A percentile compares a stretch with the other conserved stretches of the same genome.
Evolutionary conservation across 1,140 invertebrate species (phyloP).

Genomic region (Latrodectus geometricus): DNA sequence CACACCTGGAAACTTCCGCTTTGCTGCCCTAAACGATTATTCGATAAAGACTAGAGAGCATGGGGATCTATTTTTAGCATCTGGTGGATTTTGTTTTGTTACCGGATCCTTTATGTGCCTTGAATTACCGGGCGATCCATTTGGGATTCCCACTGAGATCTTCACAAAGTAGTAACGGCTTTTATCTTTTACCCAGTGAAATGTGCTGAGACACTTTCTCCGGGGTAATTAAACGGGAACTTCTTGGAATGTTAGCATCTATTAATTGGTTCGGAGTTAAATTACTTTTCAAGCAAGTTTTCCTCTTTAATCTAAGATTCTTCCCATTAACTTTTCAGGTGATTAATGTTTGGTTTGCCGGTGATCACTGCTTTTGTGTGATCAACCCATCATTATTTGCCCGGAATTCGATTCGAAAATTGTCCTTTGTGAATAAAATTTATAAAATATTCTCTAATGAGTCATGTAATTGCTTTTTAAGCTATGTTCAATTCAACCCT

Average conservation of each 20-base stretch:
- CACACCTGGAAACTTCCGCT: neutral
- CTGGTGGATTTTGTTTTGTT: conserved; percentile 13
- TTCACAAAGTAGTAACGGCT: conserved; percentile 34
- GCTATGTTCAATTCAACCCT: too few species aligned
- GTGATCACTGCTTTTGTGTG: conserved; percentile 2
- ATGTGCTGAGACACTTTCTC: neutral
- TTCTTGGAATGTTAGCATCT: conserved; percentile 15
- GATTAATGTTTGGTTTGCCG: neutral
- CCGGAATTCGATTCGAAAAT: too few species aligned
- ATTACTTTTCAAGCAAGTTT: conserved; percentile 1
- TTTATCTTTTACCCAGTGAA: neutral
- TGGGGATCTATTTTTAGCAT: conserved; percentile 26
- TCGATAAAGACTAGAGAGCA: conserved; percentile 4
- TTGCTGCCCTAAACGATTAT: neutral
- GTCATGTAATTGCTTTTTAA: too few species aligned
- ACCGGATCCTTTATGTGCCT: conserved; percentile 4
- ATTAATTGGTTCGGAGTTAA: conserved; percentile 29
- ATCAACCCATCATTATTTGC: neutral
- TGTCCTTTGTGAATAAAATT: too few species aligned
- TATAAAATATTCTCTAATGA: too few species aligned
- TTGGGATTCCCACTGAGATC: conserved; percentile 27
- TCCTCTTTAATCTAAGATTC: neutral
- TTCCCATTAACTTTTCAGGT: neutral
- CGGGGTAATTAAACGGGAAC: conserved; percentile 29
- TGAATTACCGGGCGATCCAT: conserved; percentile 17